Evolutionary conservation across 2,888 invertebrate genomes (phyloP).

Genomic region (Harpalus rufipes): DNA sequence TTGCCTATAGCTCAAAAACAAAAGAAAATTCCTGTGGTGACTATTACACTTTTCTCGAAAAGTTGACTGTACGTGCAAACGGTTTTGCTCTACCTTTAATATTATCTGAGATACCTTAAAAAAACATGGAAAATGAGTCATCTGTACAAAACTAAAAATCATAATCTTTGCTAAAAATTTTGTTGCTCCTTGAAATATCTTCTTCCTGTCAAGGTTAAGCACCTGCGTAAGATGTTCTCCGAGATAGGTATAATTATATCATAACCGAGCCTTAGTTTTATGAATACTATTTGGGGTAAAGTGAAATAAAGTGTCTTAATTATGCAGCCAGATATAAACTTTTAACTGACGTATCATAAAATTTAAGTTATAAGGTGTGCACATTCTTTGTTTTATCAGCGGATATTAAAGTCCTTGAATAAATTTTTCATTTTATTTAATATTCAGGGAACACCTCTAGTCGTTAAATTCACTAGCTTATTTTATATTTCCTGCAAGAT

Average conservation of each 20-base stretch:
- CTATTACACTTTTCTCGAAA: too few relatives aligned
- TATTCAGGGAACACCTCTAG: background rate
- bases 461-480: constrained; percentile 1
- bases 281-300: constrained; percentile 51
- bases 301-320: constrained; percentile 57
- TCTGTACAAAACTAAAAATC: background rate
- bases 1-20: too few relatives aligned
- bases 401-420: constrained; percentile 28
- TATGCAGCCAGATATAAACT: constrained; percentile 46
- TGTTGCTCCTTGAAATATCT: background rate
- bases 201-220: background rate
- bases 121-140: too few relatives aligned
- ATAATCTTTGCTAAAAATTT: background rate
- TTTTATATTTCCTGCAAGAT: constrained; percentile 8
- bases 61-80: too few relatives aligned
- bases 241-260: constrained; percentile 36
- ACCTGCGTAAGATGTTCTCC: constrained; percentile 3
- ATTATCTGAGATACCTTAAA: too few relatives aligned
- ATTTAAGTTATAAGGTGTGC: constrained; percentile 49
- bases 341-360: constrained; percentile 49
- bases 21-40: too few relatives aligned
- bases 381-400: constrained; percentile 33
- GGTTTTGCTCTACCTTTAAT: too few relatives aligned
- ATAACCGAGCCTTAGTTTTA: constrained; percentile 48
- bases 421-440: constrained; percentile 27